Percentiles rank a stretch among this genome's conserved stretches.
Conservation (phyloP, 1,140 invertebrate species). For the Bombus fervidus region DNA sequence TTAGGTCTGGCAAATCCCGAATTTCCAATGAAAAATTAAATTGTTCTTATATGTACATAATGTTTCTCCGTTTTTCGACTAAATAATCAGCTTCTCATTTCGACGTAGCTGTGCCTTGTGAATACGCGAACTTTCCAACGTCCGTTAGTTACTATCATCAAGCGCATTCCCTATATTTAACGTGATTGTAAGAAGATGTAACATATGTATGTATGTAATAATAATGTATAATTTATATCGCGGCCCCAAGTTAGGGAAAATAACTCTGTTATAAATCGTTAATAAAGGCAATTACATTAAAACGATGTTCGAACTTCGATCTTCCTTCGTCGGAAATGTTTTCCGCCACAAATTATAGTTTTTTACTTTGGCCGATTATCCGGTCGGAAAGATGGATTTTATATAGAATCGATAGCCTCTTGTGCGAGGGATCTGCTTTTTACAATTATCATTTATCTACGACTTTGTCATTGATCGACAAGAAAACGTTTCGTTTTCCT, state of each 20-base stretch:
- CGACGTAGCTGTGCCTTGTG: not conserved
- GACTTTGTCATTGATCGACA: not conserved
- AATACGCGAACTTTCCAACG: slow-evolving; percentile 32
- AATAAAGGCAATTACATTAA: slow-evolving; percentile 36
- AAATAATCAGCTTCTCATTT: not conserved
- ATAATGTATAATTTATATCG: slow-evolving; percentile 54
- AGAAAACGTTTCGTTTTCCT: not conserved
- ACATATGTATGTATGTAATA: slow-evolving; percentile 48
- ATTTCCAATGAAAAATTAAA: not conserved
- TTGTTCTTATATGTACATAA: not conserved
- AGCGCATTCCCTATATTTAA: slow-evolving; percentile 26
- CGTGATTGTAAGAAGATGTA: slow-evolving; percentile 58
- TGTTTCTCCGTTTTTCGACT: not conserved
- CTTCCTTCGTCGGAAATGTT: not conserved
- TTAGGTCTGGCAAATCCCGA: too few relatives aligned
- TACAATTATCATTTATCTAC: too few relatives aligned
- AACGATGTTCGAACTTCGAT: not conserved
- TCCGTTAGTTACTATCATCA: not conserved
- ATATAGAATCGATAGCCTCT: not conserved
- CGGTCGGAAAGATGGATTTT: too few relatives aligned
- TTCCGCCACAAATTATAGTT: not conserved
- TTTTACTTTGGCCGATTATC: not conserved
- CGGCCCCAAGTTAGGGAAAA: not conserved
- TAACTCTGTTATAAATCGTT: slow-evolving; percentile 36
- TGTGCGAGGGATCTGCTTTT: not conserved